Evolutionary conservation across 2,113 vertebrate genomes (phyloP), one percentile per base, ranked within the genome.

Genomic region (Gymnorhina tibicen): DNA sequence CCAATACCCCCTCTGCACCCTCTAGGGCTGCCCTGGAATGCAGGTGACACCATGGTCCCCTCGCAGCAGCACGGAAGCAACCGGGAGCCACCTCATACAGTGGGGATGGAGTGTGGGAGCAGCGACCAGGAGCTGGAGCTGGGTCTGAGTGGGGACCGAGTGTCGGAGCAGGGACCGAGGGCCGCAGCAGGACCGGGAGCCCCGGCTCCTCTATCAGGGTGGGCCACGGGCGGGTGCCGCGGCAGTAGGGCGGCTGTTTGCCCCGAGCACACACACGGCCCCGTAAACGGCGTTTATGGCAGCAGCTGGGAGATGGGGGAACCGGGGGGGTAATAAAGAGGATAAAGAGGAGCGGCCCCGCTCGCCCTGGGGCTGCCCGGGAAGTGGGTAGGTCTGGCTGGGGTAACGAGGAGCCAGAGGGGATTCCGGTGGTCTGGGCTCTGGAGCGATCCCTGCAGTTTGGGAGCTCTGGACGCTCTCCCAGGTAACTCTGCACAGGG

Each of bases 261-360:
- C 81, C 60, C 56, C 19, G 9, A 44, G 96, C 90, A 90, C 4
- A 94, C 72, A 59, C n/a, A 1, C 13, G 1, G 59, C 55, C 78
- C 85, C 4, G 20, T 94, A 89, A 97, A 93, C 0, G 1, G 62
- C 30, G 13, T 92, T 96, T 93, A 92, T 95, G 88, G 82, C 95
- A 97, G 84, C 97, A 97, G 93, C 97, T 97, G 97, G 78, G 81
- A 97, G 93, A 96, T 79, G 97, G 90, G 27, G 76, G 15, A 85
- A 68, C n/a, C 63, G 0, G 5, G 41, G 16, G 7, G 49, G 96
- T 19, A 33, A 92, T 96, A 97, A 96, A 95, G 74, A 56, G 91
- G 47, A 92, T 95, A 97, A 95, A 95, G 83, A 63, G 93, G 94
- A 95, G 84, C 2, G 59, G 73, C 89, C 32, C 63, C 20, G 33